Percentiles rank a stretch among this genome's conserved stretches.
Evolutionary conservation across 2,888 invertebrate species (phyloP).

Genomic region (Platycheirus rosarum): DNA sequence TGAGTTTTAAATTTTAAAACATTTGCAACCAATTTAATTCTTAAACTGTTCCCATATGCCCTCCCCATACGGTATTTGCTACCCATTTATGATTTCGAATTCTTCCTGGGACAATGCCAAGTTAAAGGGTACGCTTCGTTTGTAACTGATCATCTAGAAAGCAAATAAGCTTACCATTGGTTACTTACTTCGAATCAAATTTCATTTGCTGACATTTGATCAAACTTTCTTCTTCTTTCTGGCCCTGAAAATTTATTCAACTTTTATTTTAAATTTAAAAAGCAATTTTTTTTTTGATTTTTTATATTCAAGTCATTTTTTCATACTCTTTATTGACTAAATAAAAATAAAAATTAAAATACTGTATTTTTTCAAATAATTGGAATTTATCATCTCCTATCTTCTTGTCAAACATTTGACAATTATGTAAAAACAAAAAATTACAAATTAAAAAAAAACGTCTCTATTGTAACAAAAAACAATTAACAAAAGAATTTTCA

Average conservation of each 20-base stretch:
- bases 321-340: conserved; percentile 72
- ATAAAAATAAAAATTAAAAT: conserved; percentile 74
- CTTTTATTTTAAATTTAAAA: no score
- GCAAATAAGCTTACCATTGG: no score
- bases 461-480: conserved; percentile 38
- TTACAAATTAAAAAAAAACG: conserved; percentile 33
- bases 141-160: no score
- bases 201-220: no score
- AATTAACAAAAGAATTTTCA: conserved; percentile 17
- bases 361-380: conserved; percentile 72
- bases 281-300: conserved; percentile 35
- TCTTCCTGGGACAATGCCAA: no score
- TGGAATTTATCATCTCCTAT: conserved; percentile 66
- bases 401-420: conserved; percentile 48
- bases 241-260: conserved; percentile 6
- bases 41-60: no score
- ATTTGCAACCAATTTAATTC: no score
- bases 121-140: no score
- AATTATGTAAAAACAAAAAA: conserved; percentile 62
- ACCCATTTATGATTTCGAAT: no score
- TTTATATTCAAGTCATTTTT: conserved; percentile 68
- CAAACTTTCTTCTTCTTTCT: not conserved
- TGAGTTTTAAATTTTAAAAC: no score
- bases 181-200: no score
- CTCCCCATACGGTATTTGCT: no score